A percentile compares a stretch with the other conserved stretches of the same genome.
Conservation (phyloP, 1,140 invertebrate species). For the Archivesica marissinica region DNA sequence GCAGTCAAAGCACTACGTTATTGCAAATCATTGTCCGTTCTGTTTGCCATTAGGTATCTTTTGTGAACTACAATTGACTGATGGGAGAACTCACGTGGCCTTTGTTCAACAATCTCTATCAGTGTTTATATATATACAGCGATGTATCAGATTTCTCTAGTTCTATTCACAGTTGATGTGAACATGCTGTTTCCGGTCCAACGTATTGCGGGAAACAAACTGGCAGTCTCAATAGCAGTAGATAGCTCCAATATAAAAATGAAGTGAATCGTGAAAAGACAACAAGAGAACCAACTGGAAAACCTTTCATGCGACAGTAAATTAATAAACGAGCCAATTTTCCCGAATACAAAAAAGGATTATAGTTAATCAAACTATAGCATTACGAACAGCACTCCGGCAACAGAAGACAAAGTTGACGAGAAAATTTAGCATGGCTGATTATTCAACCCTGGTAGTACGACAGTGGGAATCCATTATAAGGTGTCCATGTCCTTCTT, state of each 20-base stretch:
- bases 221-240: background rate
- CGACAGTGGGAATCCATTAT: too few relatives aligned
- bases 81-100: background rate
- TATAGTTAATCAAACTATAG: too few relatives aligned
- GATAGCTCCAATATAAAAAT: background rate
- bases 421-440: too few relatives aligned
- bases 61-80: constrained; percentile 2
- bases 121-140: background rate
- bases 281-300: too few relatives aligned
- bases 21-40: background rate
- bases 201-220: background rate
- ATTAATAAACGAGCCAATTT: too few relatives aligned
- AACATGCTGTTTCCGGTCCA: constrained; percentile 7
- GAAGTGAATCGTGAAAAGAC: background rate
- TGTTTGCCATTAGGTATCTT: background rate
- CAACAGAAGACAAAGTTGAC: too few relatives aligned
- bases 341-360: too few relatives aligned
- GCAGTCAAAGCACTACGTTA: background rate
- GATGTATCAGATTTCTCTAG: background rate
- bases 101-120: background rate
- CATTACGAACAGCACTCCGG: too few relatives aligned
- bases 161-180: background rate
- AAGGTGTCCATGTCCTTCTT: too few relatives aligned
- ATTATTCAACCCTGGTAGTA: too few relatives aligned
- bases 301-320: too few relatives aligned